Percentiles rank a stretch among this genome's conserved stretches.
Conservation (phyloP, 2,888 invertebrate genomes). For the Spilarctia lutea region DNA sequence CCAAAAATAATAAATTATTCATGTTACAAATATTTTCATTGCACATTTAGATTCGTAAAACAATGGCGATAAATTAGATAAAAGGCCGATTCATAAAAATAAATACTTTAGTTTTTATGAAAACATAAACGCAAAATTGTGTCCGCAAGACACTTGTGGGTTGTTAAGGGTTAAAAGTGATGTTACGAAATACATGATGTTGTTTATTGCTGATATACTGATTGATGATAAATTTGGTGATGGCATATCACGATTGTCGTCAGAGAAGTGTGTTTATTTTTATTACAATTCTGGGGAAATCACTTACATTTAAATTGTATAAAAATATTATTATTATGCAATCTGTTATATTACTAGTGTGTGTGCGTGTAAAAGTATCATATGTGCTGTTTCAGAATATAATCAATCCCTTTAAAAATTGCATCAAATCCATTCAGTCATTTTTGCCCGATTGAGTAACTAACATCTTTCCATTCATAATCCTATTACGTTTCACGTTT, state of each 20-base stretch:
- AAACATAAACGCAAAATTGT: too few relatives aligned
- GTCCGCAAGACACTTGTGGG: too few relatives aligned
- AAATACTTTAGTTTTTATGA: too few relatives aligned
- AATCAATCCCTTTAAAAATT: too few relatives aligned
- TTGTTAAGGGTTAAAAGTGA: constrained; percentile 41
- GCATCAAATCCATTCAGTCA: too few relatives aligned
- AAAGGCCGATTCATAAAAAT: too few relatives aligned
- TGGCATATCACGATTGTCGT: constrained; percentile 13
- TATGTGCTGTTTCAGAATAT: neutral
- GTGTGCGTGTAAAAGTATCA: neutral
- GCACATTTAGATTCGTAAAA: too few relatives aligned
- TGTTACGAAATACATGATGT: constrained; percentile 30
- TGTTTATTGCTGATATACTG: constrained; percentile 38
- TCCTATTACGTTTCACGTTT: neutral
- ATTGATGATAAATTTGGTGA: constrained; percentile 39
- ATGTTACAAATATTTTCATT: too few relatives aligned
- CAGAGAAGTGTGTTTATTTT: neutral
- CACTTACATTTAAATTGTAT: neutral
- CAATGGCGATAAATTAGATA: too few relatives aligned
- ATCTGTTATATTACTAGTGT: neutral
- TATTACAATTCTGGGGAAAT: neutral
- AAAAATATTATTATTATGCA: neutral
- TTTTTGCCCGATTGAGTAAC: too few relatives aligned
- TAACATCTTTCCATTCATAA: too few relatives aligned
- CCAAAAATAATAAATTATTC: too few relatives aligned